Base-by-base conservation (phyloP, 2,888 invertebrate species). In the Dolichopus griseipennis region DNA sequence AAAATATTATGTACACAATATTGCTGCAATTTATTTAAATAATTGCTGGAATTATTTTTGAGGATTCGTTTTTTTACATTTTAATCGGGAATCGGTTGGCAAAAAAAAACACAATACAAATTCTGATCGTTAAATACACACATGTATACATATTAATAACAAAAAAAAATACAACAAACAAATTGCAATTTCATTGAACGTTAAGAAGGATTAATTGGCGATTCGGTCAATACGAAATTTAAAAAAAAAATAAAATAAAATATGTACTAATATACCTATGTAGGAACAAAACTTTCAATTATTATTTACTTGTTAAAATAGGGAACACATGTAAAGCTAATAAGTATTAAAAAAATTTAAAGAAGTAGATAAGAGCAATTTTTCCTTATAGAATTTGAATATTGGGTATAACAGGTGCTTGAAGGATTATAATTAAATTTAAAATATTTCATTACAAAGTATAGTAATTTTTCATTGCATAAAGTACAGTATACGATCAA, bases 31-130 rank as follows among this genome's bases (percentile, higher is more conserved):
- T 52, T 52, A 52, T 52, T 52, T 52, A 52, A 52, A 52, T 52
- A 52, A 52, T 52, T 52, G 52, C 52, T 52, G 52, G n/a, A 52
- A 52, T 52, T 52, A 52, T 52, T 52, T 27, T 52, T 52, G 52
- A 52, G 52, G 18, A 52, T 18, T 52, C 18, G 18, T 52, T 52
- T 52, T 52, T 52, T 52, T 15, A 6, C n/a, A 52, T 52, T 52
- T 52, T 52, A 52, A 52, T 52, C 52, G 18, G 12, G 52, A 52
- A 52, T 52, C 1, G 15, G 4, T 37, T 52, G 2, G 15, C 2
- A 52, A 6, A 7, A 52, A 15, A 52, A 52, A 52, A 52, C 9
- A 52, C 52, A 52, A 18, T 18, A 52, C n/a, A 52, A 52, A 52
- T 52, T 52, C n/a, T 52, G 6, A 37, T 37, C 37, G 6, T 12